These are phyloP conservation scores for Otolemur crassicaudatus DNA, from an alignment of 2,797 vertebrate species.

Conservation along the genomic window DNA sequence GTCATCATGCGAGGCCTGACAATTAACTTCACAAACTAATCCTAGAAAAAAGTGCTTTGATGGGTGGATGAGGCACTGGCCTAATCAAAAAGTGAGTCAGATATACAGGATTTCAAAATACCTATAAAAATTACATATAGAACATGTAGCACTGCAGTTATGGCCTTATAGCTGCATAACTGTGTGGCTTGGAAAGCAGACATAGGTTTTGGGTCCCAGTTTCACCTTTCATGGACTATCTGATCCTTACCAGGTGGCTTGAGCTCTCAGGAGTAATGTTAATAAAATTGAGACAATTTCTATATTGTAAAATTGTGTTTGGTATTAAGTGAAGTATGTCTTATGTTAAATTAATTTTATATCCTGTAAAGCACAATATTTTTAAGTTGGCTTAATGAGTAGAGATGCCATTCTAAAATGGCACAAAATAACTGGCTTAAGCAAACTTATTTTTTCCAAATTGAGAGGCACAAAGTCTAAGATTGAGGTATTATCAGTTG, in stretches of 20 bases:
- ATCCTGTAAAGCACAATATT: background rate
- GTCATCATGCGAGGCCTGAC: too few species aligned
- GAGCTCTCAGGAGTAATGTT: background rate
- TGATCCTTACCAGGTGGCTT: background rate
- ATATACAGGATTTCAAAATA: slow-evolving; percentile 22
- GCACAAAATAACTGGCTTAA: background rate
- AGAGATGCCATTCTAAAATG: background rate
- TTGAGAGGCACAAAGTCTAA: background rate
- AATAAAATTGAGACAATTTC: background rate
- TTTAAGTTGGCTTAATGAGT: slow-evolving; percentile 13
- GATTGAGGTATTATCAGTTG: background rate
- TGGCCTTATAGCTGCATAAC: background rate
- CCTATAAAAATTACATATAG: background rate
- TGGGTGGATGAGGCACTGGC: too few species aligned
- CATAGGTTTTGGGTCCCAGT: background rate
- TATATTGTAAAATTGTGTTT: background rate
- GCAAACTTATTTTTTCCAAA: background rate
- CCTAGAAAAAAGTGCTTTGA: too few species aligned
- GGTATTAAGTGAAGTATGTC: background rate
- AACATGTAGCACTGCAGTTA: background rate
- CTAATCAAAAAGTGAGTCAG: background rate
- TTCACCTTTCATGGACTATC: background rate
- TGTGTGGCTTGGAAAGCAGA: background rate
- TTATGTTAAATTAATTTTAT: slow-evolving; percentile 9
- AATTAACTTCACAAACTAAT: too few species aligned